phyloP scores from a whole-genome alignment of 1,140 invertebrate species.

The Arion vulgaris region DNA sequence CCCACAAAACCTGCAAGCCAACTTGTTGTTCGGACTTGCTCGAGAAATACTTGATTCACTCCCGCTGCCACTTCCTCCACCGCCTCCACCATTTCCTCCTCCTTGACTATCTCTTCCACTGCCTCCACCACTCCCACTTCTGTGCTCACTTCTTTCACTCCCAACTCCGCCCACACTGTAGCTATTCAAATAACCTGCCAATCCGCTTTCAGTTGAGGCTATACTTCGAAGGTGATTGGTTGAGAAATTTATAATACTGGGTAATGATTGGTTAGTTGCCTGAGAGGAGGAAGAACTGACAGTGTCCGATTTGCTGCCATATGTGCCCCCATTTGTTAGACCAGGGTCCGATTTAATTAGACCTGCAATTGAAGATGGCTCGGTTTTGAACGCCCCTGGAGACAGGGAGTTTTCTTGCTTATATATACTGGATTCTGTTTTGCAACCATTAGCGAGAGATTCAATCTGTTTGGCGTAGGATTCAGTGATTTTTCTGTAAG shows the following conservation, averaged over 20 bases:
- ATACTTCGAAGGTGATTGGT: slow-evolving; percentile 31
- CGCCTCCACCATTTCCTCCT: background rate
- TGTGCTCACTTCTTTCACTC: background rate
- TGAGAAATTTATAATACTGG: slow-evolving; percentile 36
- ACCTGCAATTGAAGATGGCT: background rate
- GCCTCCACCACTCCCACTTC: background rate
- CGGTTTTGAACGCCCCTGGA: background rate
- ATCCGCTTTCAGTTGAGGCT: slow-evolving; percentile 10
- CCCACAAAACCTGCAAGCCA: slow-evolving; percentile 60
- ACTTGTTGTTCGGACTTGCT: slow-evolving; percentile 47
- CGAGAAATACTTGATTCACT: slow-evolving; percentile 9
- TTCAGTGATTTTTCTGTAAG: slow-evolving; percentile 6
- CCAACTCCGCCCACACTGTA: slow-evolving; percentile 21
- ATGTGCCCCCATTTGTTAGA: background rate
- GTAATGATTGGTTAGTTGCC: slow-evolving; percentile 17
- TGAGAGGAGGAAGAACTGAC: slow-evolving; percentile 17
- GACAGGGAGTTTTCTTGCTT: slow-evolving; percentile 16
- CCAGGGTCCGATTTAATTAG: background rate
- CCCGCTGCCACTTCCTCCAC: background rate
- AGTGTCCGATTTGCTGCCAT: slow-evolving; percentile 15
- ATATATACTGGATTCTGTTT: background rate
- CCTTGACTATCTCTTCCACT: slow-evolving; percentile 12
- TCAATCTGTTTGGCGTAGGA: slow-evolving; percentile 17
- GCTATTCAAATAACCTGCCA: slow-evolving; percentile 29
- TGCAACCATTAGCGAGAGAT: background rate